These are phyloP conservation scores for Drosophila sechellia DNA, from an alignment of 1,140 invertebrate species.

Conservation along the genomic window DNA sequence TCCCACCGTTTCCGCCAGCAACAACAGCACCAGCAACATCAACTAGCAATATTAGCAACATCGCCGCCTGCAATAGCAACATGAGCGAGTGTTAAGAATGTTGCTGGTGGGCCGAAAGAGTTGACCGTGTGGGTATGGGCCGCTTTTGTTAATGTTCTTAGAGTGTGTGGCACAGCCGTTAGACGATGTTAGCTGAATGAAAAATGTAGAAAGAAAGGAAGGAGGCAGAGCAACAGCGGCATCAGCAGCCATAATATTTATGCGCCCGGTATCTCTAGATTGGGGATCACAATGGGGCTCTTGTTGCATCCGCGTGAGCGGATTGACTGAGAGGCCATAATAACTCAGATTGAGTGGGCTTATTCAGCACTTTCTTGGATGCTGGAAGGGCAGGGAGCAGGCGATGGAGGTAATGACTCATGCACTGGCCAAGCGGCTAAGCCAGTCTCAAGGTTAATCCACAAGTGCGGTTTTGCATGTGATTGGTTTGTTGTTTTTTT, in stretches of 20 bases:
- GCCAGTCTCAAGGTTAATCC: conserved; percentile 42
- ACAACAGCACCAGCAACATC: conserved; percentile 3
- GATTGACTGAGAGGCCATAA: conserved; percentile 19
- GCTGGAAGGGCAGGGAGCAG: not conserved
- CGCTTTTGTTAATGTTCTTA: conserved; percentile 27
- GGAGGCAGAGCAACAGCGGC: conserved; percentile 12
- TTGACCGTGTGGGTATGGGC: conserved; percentile 23
- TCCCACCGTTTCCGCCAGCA: conserved; percentile 44
- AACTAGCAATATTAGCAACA: not conserved
- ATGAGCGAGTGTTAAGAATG: conserved; percentile 50
- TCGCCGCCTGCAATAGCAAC: conserved; percentile 2
- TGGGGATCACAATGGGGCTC: conserved; percentile 48
- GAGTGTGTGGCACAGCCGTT: conserved; percentile 40
- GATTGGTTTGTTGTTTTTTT: conserved; percentile 25
- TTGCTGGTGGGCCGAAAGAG: conserved; percentile 36
- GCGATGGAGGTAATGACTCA: conserved; percentile 36
- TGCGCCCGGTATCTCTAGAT: conserved; percentile 29
- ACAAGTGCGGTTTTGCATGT: conserved; percentile 66
- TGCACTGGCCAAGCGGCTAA: conserved; percentile 12
- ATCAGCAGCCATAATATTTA: conserved; percentile 28
- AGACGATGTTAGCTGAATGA: conserved; percentile 15
- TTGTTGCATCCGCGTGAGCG: conserved; percentile 30
- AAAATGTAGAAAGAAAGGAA: conserved; percentile 23
- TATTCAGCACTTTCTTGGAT: conserved; percentile 28
- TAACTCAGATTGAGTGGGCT: conserved; percentile 41